Percentiles rank a stretch among this genome's conserved stretches.
These are phyloP conservation scores for Panagrolaimus sp. DNA, from an alignment of 1,140 invertebrate genomes.

Conservation along the genomic window DNA sequence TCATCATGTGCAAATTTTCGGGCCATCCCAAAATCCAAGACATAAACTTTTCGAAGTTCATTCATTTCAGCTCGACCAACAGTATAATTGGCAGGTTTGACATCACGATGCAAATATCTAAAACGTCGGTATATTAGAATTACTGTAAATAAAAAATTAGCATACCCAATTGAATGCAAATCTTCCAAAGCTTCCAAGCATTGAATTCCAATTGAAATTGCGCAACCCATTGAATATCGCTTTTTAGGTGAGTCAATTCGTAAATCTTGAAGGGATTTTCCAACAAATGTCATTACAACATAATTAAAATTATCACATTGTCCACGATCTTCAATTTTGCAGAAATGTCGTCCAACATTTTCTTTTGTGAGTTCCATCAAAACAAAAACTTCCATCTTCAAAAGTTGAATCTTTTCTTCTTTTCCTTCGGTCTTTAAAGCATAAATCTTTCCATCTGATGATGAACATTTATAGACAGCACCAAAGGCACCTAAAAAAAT, in stretches of 20 bases:
- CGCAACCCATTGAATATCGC: slow-evolving; percentile 38
- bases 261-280: slow-evolving; percentile 28
- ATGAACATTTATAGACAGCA: slow-evolving; percentile 42
- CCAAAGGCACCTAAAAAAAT: not conserved
- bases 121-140: slow-evolving; percentile 24
- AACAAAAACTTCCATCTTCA: slow-evolving; percentile 51
- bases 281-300: slow-evolving; percentile 30
- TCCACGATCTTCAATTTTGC: slow-evolving; percentile 32
- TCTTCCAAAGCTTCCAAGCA: slow-evolving; percentile 48
- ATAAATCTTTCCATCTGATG: slow-evolving; percentile 22
- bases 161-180: slow-evolving; percentile 16
- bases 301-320: slow-evolving; percentile 27
- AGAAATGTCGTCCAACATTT: slow-evolving; percentile 23
- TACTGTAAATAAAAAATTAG: not conserved
- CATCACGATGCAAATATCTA: slow-evolving; percentile 51
- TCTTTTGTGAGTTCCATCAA: slow-evolving; percentile 41
- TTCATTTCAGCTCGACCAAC: slow-evolving; percentile 46
- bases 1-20: slow-evolving; percentile 33
- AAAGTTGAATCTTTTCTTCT: slow-evolving; percentile 45
- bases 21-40: slow-evolving; percentile 47
- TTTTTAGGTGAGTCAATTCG: slow-evolving; percentile 21
- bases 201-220: slow-evolving; percentile 47
- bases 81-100: slow-evolving; percentile 51
- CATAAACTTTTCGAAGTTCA: slow-evolving; percentile 47
- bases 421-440: slow-evolving; percentile 37